A percentile compares a stretch with the other conserved stretches of the same genome.
phyloP scores from a whole-genome alignment of 2,888 invertebrate species.

The Coecobrya sp. region DNA sequence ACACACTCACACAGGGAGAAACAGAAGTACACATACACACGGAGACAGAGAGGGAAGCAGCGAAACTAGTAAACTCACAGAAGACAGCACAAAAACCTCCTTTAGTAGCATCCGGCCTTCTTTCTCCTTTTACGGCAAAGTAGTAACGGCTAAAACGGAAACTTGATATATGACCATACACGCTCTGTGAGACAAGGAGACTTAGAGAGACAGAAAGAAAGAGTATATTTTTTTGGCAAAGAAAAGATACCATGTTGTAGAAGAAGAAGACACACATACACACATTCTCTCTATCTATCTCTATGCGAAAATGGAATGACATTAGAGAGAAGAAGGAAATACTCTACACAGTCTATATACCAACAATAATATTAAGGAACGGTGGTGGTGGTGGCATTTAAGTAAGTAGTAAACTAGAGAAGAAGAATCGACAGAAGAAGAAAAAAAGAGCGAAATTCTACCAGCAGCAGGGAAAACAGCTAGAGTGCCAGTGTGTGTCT shows the following conservation, averaged over 20 bases:
- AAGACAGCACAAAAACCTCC: not conserved
- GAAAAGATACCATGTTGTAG: not conserved
- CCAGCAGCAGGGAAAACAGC: no score
- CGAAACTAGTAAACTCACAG: not conserved
- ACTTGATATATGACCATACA: conserved; percentile 50
- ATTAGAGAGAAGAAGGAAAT: not conserved
- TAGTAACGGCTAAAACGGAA: conserved; percentile 5
- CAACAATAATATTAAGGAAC: not conserved
- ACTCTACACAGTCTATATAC: not conserved
- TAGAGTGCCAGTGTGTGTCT: not conserved
- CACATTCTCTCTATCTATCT: not conserved
- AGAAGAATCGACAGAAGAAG: not conserved
- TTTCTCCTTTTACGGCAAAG: not conserved
- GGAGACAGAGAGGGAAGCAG: not conserved
- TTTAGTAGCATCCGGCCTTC: not conserved
- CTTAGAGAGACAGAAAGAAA: not conserved
- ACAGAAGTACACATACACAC: not conserved
- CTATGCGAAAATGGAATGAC: conserved; percentile 9
- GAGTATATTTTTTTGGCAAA: conserved; percentile 39
- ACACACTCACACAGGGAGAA: conserved; percentile 5
- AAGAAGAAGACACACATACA: not conserved
- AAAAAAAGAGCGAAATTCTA: not conserved
- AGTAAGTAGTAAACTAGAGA: not conserved
- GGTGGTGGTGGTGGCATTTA: not conserved
- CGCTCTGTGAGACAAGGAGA: conserved; percentile 7